These are phyloP conservation scores for Morinoia aosen DNA, from an alignment of 2,888 invertebrate species.

Conservation along the genomic window DNA sequence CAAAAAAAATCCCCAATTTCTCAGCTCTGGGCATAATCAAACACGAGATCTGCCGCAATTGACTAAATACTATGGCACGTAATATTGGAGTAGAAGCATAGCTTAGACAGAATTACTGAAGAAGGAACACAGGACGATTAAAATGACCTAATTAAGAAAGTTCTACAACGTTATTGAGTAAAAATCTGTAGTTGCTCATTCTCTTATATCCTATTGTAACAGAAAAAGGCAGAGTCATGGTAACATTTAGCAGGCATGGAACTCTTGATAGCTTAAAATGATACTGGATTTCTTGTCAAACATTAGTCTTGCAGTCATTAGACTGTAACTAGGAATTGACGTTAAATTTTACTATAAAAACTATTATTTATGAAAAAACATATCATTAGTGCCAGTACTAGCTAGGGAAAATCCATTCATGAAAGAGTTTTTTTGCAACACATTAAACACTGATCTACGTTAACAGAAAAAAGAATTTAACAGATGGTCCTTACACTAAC, in stretches of 20 bases:
- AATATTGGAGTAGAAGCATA: too few relatives aligned
- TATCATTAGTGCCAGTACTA: background rate
- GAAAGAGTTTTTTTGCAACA: background rate
- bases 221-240: too few relatives aligned
- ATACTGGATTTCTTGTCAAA: background rate
- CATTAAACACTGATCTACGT: background rate
- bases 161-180: too few relatives aligned
- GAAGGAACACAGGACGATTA: too few relatives aligned
- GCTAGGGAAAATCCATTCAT: background rate
- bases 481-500: background rate
- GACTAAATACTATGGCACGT: too few relatives aligned
- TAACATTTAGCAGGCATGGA: background rate
- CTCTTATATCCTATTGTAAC: too few relatives aligned
- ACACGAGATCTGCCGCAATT: too few relatives aligned
- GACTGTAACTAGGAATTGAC: background rate
- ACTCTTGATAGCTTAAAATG: background rate
- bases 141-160: too few relatives aligned
- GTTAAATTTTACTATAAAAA: background rate
- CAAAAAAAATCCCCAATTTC: too few relatives aligned
- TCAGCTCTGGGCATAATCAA: too few relatives aligned
- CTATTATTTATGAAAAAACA: background rate
- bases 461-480: background rate
- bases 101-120: too few relatives aligned
- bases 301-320: background rate
- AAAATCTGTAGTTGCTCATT: too few relatives aligned